Evolutionary conservation across 2,797 vertebrate species (phyloP).

Genomic region (Hippopotamyrus pictus): DNA sequence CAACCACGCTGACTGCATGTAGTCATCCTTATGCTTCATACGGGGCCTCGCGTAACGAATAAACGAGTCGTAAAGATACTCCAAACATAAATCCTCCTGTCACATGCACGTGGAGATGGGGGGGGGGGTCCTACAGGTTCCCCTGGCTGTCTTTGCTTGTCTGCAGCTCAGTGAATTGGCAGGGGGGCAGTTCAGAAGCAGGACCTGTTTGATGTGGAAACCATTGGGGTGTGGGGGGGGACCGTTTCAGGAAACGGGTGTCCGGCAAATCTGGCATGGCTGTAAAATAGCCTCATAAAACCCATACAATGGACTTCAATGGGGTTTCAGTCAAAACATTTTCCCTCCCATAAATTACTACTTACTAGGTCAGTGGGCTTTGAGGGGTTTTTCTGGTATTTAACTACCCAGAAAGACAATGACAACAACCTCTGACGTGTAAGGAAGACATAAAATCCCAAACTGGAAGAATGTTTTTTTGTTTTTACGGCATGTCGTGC

Average conservation of each 20-base stretch:
- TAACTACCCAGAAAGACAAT: constrained; percentile 11
- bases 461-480: not conserved
- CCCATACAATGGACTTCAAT: not conserved
- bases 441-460: not conserved
- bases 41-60: not conserved
- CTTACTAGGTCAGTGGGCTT: not conserved
- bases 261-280: not conserved
- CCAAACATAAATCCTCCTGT: not conserved
- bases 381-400: not conserved
- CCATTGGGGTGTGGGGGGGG: not conserved
- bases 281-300: not conserved
- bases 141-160: not conserved
- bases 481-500: not conserved
- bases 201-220: not conserved
- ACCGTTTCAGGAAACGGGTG: not conserved
- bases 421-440: constrained; percentile 9
- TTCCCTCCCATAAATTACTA: not conserved
- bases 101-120: not conserved
- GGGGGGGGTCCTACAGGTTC: not conserved
- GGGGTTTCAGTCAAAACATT: constrained; percentile 5
- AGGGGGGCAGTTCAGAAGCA: not conserved
- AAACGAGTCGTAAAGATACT: not conserved
- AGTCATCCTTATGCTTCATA: not conserved
- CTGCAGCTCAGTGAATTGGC: not conserved
- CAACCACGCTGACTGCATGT: not conserved